Conservation (phyloP, 2,888 invertebrate species). For the Arge pagana region DNA sequence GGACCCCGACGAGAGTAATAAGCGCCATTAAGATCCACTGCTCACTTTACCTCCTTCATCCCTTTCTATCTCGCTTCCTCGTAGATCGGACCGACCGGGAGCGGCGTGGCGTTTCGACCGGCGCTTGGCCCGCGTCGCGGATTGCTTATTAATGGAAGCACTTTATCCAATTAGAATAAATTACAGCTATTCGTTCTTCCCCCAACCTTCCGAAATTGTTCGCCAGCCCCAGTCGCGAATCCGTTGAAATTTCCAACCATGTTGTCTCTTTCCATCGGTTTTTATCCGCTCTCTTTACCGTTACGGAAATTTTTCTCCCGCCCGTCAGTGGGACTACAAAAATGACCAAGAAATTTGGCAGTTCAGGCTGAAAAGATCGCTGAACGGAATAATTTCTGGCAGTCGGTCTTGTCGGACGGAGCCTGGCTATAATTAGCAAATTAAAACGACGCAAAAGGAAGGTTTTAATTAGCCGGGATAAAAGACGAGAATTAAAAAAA, state of each 20-base stretch:
- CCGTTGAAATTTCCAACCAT: conserved; percentile 2
- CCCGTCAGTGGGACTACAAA: no score
- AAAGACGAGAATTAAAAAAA: background rate
- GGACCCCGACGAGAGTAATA: conserved; percentile 53
- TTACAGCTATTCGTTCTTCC: conserved; percentile 43
- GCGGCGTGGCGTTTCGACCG: no score
- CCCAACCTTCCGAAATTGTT: conserved; percentile 21
- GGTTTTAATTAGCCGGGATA: conserved; percentile 18
- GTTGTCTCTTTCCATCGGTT: no score
- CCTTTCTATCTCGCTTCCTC: conserved; percentile 34
- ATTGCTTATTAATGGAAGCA: conserved; percentile 50
- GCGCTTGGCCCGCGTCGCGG: conserved; percentile 38
- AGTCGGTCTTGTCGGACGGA: no score
- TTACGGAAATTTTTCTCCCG: no score
- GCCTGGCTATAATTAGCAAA: conserved; percentile 2
- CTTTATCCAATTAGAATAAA: conserved; percentile 54
- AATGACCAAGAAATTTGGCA: no score
- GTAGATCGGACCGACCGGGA: conserved; percentile 2
- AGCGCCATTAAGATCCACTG: conserved; percentile 54
- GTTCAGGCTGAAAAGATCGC: no score
- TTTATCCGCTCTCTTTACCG: no score
- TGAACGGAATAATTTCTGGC: no score
- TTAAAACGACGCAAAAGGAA: conserved; percentile 6
- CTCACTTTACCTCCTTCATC: conserved; percentile 23
- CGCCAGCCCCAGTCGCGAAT: conserved; percentile 9